These are phyloP conservation scores for Labia minor DNA, from an alignment of 2,888 invertebrate species.

Conservation along the genomic window DNA sequence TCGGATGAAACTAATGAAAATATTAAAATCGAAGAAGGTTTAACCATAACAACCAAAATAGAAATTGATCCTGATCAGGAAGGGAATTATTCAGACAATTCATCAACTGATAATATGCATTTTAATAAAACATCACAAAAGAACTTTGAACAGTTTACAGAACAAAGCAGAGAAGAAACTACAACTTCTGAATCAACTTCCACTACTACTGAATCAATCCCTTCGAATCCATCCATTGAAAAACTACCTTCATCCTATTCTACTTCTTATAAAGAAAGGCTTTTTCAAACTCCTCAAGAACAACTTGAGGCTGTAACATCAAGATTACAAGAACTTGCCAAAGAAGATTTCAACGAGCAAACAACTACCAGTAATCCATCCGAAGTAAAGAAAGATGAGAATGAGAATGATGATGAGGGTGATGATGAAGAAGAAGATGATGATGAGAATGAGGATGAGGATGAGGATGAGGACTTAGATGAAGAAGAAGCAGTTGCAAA, in stretches of 20 bases:
- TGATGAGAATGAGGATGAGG: neutral
- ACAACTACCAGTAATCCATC: too few relatives aligned
- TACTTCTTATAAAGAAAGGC: too few relatives aligned
- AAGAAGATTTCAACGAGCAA: too few relatives aligned
- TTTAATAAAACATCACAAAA: neutral
- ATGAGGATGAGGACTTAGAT: neutral
- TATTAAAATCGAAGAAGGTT: constrained; percentile 3
- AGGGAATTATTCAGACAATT: neutral
- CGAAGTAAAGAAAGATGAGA: too few relatives aligned
- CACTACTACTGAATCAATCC: too few relatives aligned
- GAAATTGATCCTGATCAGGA: constrained; percentile 5
- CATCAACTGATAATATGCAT: neutral
- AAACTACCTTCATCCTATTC: too few relatives aligned
- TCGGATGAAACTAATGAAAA: neutral
- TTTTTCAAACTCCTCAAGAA: too few relatives aligned
- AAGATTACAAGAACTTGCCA: too few relatives aligned
- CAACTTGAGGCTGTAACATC: too few relatives aligned
- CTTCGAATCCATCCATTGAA: too few relatives aligned
- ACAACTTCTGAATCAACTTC: neutral
- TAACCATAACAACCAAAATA: neutral
- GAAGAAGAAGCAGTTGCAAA: neutral
- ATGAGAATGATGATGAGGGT: neutral
- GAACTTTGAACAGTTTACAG: neutral
- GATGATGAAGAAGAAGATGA: neutral
- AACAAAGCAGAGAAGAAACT: neutral